Evolutionary conservation across 2,797 vertebrate genomes (phyloP).

Genomic region (Meda fulgida): DNA sequence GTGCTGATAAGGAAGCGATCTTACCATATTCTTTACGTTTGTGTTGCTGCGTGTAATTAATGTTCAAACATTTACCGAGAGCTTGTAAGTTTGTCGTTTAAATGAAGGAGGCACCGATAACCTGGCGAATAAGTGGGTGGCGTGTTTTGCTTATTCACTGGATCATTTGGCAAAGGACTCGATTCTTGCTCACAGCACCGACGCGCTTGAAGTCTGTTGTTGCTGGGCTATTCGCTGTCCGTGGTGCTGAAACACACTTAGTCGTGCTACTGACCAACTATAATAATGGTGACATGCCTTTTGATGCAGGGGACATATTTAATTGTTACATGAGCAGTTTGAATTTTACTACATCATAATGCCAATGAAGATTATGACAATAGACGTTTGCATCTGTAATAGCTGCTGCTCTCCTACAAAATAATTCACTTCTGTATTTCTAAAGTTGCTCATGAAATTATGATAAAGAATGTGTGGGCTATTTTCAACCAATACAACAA

Average conservation of each 20-base stretch:
- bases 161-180: constrained; percentile 17
- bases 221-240: constrained; percentile 60
- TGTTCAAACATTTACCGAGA: constrained; percentile 46
- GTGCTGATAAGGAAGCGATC: constrained; percentile 35
- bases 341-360: constrained; percentile 16
- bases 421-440: neutral
- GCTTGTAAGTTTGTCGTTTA: constrained; percentile 22
- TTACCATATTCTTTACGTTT: constrained; percentile 14
- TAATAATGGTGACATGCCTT: neutral
- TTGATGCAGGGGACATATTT: neutral
- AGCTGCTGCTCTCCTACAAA: neutral
- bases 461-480: neutral
- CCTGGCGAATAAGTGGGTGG: constrained; percentile 38
- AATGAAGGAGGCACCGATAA: constrained; percentile 45
- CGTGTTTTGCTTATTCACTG: constrained; percentile 25
- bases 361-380: no score
- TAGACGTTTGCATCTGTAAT: neutral
- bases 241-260: constrained; percentile 64
- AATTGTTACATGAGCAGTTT: constrained; percentile 9
- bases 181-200: neutral
- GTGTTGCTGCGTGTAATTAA: constrained; percentile 23
- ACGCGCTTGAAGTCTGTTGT: neutral
- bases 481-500: neutral
- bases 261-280: constrained; percentile 31
- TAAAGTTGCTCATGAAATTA: neutral